These are phyloP conservation scores for Pandemis cinnamomeana DNA, from an alignment of 2,888 invertebrate species.

Conservation along the genomic window DNA sequence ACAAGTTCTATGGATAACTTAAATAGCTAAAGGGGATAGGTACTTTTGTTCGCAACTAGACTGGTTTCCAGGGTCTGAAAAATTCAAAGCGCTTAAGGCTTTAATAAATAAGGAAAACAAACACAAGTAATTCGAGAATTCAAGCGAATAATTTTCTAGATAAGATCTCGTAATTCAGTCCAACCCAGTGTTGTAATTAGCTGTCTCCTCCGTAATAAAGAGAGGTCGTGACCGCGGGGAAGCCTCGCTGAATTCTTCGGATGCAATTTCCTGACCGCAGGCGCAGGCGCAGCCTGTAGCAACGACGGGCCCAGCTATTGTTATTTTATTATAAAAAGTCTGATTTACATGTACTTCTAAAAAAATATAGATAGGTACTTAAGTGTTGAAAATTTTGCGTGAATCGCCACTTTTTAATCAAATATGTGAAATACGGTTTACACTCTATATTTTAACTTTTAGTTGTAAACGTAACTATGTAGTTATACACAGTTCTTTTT, in stretches of 20 bases:
- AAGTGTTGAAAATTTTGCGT: too few relatives aligned
- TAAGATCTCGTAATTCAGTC: not conserved
- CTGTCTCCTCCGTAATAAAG: constrained; percentile 14
- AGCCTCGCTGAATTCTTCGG: constrained; percentile 18
- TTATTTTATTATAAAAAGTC: too few relatives aligned
- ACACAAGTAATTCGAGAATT: not conserved
- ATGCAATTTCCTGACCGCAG: constrained; percentile 44
- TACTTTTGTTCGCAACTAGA: too few relatives aligned
- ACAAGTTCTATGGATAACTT: too few relatives aligned
- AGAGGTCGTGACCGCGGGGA: constrained; percentile 28
- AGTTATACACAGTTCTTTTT: too few relatives aligned
- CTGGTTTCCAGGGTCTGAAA: not conserved
- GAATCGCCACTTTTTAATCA: too few relatives aligned
- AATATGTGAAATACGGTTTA: too few relatives aligned
- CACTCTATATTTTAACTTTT: too few relatives aligned
- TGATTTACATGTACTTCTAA: too few relatives aligned
- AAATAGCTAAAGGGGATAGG: too few relatives aligned
- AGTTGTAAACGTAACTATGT: too few relatives aligned
- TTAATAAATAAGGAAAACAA: not conserved
- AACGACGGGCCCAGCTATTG: constrained; percentile 39
- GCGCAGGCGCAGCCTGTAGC: constrained; percentile 45
- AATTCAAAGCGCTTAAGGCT: not conserved
- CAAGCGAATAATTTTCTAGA: not conserved
- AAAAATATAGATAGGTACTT: too few relatives aligned
- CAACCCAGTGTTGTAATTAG: not conserved